Conservation (phyloP, 2,113 vertebrate genomes). For the Petroica traversi region DNA sequence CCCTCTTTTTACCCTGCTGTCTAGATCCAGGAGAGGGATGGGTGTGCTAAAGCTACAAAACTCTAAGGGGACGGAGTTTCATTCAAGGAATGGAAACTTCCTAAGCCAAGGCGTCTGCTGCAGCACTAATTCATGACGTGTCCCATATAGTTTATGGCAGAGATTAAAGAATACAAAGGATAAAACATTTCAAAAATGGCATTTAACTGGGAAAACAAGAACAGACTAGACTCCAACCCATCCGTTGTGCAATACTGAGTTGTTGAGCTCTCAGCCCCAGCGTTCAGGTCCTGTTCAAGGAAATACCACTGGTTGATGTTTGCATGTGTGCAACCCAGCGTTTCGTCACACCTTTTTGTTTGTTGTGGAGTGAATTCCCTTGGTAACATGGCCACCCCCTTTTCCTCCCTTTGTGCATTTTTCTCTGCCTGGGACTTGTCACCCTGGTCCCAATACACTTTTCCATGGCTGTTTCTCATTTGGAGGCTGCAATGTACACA, state of each 20-base stretch:
- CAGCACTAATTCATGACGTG: background rate
- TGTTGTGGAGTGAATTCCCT: background rate
- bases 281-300: background rate
- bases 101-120: background rate
- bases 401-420: background rate
- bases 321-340: background rate
- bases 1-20: background rate
- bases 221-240: conserved; percentile 31
- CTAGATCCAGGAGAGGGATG: background rate
- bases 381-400: conserved; percentile 7
- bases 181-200: conserved; percentile 39
- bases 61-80: background rate
- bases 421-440: background rate
- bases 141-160: conserved; percentile 4
- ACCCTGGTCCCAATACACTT: background rate
- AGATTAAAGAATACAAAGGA: conserved; percentile 56
- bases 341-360: conserved; percentile 28
- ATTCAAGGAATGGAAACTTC: background rate
- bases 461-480: background rate
- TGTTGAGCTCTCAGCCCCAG: background rate
- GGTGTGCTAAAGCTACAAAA: background rate
- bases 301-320: conserved; percentile 13
- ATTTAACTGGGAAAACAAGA: conserved; percentile 44
- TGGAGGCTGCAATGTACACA: background rate
- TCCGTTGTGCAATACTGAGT: conserved; percentile 10